Conservation (phyloP, 2,888 invertebrate genomes). For the Pteria penguin region DNA sequence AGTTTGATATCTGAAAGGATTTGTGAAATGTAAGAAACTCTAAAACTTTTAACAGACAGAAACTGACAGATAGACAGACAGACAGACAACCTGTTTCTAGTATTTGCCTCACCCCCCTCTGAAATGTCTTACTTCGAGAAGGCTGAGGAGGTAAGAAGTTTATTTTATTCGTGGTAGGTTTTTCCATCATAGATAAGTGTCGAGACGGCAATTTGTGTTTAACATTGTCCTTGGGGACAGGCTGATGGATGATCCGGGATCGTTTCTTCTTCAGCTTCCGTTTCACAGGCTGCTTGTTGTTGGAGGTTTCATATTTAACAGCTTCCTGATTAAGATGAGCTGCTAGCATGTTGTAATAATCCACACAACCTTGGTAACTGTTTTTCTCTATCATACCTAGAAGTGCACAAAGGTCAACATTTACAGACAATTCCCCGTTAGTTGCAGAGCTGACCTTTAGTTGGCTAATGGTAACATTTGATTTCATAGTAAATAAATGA, state of each 20-base stretch:
- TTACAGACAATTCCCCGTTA: too few species aligned
- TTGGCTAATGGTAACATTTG: too few species aligned
- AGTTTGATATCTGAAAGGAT: too few species aligned
- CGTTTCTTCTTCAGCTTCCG: conserved; percentile 58
- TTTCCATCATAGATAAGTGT: conserved; percentile 38
- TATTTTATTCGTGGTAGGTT: conserved; percentile 37
- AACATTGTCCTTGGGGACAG: conserved; percentile 23
- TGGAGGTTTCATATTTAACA: conserved; percentile 46
- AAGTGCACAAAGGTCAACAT: too few species aligned
- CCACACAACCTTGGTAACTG: conserved; percentile 91
- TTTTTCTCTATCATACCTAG: conserved; percentile 92
- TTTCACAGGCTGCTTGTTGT: conserved; percentile 37
- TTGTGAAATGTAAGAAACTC: background rate
- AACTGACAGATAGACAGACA: too few species aligned
- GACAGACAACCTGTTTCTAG: too few species aligned
- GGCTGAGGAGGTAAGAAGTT: conserved; percentile 60
- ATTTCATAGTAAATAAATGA: too few species aligned
- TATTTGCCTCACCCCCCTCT: background rate
- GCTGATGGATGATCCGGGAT: conserved; percentile 36
- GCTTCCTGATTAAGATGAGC: conserved; percentile 56
- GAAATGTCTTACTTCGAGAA: conserved; percentile 56
- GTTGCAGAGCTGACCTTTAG: too few species aligned
- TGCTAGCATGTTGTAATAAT: conserved; percentile 84
- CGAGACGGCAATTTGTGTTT: conserved; percentile 28
- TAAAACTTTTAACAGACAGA: background rate